These are phyloP conservation scores for Drosophila oshimai DNA, from an alignment of 1,140 invertebrate species.

Conservation along the genomic window DNA sequence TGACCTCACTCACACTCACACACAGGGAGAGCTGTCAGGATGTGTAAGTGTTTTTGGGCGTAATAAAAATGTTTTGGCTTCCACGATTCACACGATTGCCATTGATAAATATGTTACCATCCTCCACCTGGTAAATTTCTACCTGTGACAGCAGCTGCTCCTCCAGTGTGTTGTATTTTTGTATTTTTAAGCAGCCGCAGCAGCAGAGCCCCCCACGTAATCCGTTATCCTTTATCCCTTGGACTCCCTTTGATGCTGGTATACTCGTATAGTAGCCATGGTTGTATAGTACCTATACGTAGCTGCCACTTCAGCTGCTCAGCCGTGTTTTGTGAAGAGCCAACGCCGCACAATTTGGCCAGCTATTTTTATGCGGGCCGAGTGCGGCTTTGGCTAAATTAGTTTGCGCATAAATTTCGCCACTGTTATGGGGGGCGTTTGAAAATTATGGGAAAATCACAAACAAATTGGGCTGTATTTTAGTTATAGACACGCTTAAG, in stretches of 20 bases:
- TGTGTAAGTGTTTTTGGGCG: constrained; percentile 42
- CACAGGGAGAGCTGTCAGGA: constrained; percentile 10
- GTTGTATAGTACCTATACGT: too few species aligned
- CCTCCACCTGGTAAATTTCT: constrained; percentile 8
- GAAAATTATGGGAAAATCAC: neutral
- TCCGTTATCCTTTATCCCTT: constrained; percentile 46
- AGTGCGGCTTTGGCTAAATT: constrained; percentile 56
- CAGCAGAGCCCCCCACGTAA: too few species aligned
- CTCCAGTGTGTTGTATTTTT: neutral
- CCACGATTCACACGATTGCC: constrained; percentile 13
- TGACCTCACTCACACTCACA: constrained; percentile 33
- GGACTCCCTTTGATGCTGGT: constrained; percentile 45
- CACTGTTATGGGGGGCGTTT: constrained; percentile 27
- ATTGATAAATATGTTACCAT: constrained; percentile 58
- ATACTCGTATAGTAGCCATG: neutral
- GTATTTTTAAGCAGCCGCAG: constrained; percentile 61
- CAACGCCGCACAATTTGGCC: constrained; percentile 30
- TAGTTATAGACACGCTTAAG: too few species aligned
- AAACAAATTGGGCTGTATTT: neutral
- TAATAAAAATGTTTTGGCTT: constrained; percentile 22
- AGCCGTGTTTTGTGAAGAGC: constrained; percentile 8
- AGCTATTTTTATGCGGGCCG: constrained; percentile 62
- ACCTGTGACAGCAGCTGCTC: constrained; percentile 22
- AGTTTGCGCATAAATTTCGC: constrained; percentile 71
- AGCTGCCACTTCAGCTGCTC: constrained; percentile 29